Evolutionary conservation across 92 coral and sea anemone species (phyloP), one percentile per base, ranked within the genome.

Genomic region (Siderastrea radians): DNA sequence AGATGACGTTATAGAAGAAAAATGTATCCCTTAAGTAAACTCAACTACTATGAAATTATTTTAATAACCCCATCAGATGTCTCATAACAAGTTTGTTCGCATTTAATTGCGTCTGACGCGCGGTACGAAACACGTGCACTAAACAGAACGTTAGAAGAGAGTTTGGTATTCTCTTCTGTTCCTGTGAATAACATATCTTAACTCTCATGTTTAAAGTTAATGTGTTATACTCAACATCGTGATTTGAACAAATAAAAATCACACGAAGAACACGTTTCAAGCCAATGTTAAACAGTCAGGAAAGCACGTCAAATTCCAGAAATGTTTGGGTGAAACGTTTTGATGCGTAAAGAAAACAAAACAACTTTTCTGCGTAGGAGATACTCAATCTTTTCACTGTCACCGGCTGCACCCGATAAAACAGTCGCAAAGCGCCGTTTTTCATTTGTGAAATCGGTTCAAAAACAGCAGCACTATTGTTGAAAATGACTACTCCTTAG

Each of bases 21-120:
- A 49, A 84, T 84, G 73, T 50, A 19, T 38, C 73, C 52, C 54
- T 73, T 19, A 73, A 83, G 87, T 73, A 50, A 83, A 73, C 87
- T 43, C 3, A 11, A 65, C 73, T 73, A 53, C 73, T 49, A 60
- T 73, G 72, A 72, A 62, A 72, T 63, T 74, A 60, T 72, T 72
- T 74, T 61, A 48, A 60, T 52, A 84, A 82, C 67, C 78, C 26
- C 70, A 26, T 83, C 12, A 11, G 86, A 53, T 51, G 7, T 4
- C 3, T 12, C 46, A 26, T 38, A 16, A 70, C 47, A 57, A 57
- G 16, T 51, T 59, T 61, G 50, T 49, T 83, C 80, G 50, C 51
- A n/a, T 45, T 26, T 44, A 59, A 59, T 47, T 74, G 11, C 6
- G 49, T 49, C 49, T 72, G 13, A 58, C 68, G 43, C 38, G 55